phyloP scores from a whole-genome alignment of 2,888 invertebrate genomes.

The Proisotoma minuta region DNA sequence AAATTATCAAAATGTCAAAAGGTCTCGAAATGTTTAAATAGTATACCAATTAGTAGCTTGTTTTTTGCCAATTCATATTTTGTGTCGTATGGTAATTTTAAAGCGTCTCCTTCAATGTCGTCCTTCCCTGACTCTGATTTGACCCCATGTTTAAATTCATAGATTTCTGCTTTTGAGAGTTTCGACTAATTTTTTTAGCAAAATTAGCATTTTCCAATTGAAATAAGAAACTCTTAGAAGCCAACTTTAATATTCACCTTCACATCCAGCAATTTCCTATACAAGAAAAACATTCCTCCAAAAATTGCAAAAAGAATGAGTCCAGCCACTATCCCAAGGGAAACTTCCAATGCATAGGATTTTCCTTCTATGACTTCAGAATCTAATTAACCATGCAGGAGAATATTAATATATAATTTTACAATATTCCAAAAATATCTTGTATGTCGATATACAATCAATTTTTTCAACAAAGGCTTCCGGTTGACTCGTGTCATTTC shows the following conservation, averaged over 20 bases:
- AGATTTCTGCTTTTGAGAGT: slow-evolving; percentile 4
- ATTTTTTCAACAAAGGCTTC: slow-evolving; percentile 7
- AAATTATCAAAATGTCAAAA: background rate
- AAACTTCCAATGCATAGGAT: background rate
- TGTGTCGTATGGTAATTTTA: slow-evolving; percentile 5
- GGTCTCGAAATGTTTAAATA: background rate
- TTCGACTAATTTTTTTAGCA: background rate
- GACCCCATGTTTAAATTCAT: slow-evolving; percentile 4
- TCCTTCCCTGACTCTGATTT: background rate
- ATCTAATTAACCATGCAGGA: background rate
- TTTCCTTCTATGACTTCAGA: background rate
- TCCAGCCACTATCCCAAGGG: background rate
- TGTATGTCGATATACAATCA: background rate
- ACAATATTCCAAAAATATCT: background rate
- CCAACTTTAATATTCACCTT: background rate
- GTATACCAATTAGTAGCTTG: slow-evolving; percentile 4
- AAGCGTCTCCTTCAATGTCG: slow-evolving; percentile 3
- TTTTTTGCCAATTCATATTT: slow-evolving; percentile 3
- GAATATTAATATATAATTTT: background rate
- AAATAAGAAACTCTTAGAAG: background rate
- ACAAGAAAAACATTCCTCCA: background rate
- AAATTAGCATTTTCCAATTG: background rate
- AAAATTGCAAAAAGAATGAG: background rate
- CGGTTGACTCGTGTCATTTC: background rate
- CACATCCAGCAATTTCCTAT: background rate